Evolutionary conservation across 23 tunicate species (phyloP), one percentile per base, ranked within the genome.

Genomic region (Ascidia mentula): DNA sequence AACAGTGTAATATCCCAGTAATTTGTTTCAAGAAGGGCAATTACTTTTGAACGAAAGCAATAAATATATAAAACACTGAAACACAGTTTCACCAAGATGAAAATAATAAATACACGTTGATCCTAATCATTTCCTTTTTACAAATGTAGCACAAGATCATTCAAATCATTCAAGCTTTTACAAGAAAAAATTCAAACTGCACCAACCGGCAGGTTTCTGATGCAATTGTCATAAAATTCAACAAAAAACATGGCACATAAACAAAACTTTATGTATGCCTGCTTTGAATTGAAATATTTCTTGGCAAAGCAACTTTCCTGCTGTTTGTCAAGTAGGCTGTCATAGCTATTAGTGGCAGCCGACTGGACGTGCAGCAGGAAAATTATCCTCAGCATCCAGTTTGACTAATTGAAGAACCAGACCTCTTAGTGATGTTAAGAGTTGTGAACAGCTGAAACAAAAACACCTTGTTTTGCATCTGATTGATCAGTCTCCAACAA

Each of bases 371-470:
- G 18, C 88, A 76, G 88, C 45, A 72, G 89, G 82, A 61, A 75
- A 5, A 60, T 84, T 91, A 91, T 86, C 97, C 97, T 91, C 97
- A 91, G 97, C 97, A 91, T 32, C 97, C 97, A 18, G 82, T 18
- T 71, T 84, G 88, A 31, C 73, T 80, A 13, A 86, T 77, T 4
- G 60, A 33, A 0, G 12, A 84, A 1, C 90, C 90, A 1, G 97
- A 91, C 38, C 97, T 37, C 60, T 86, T 91, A 24, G 97, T 82
- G 76, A 86, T 85, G 40, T 40, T 77, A 9, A 91, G 78, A 24
- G 90, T 91, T 8, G 97, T 91, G 81, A 92, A 92, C 22, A 83
- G 40, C 92, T 91, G 81, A 59, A 86, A 82, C 39, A 75, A 6
- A 9, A 20, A 9, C 65, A 53, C 22, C 7, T 9, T 53, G 22